Conservation (phyloP, 2,113 vertebrate genomes). For the Oncorhynchus masou region DNA sequence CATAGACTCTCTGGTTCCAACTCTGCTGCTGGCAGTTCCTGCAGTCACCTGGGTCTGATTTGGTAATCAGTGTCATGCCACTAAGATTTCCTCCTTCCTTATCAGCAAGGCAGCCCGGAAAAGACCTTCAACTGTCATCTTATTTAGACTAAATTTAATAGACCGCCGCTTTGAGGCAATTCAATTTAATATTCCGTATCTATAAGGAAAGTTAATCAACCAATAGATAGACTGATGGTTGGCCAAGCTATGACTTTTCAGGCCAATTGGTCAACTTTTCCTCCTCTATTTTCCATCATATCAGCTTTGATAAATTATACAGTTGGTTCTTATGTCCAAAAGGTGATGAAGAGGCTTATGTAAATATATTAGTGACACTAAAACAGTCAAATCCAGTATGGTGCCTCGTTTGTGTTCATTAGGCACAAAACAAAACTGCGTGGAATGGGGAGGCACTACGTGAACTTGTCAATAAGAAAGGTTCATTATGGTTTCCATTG, state of each 20-base stretch:
- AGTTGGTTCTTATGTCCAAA: too few relatives aligned
- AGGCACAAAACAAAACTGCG: too few relatives aligned
- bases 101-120: neutral
- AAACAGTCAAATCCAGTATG: too few relatives aligned
- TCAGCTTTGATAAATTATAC: neutral
- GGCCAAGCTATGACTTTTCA: neutral
- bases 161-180: neutral
- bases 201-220: neutral
- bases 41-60: slow-evolving; percentile 13
- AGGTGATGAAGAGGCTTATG: too few relatives aligned
- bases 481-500: too few relatives aligned
- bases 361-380: too few relatives aligned
- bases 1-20: neutral
- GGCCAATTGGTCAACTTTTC: neutral
- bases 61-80: slow-evolving; percentile 1
- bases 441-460: too few relatives aligned
- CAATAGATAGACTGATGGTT: neutral
- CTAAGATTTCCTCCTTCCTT: neutral
- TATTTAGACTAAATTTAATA: neutral
- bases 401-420: neutral
- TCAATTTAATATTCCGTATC: neutral
- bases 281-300: neutral
- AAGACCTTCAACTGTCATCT: neutral
- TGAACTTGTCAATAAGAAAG: too few relatives aligned
- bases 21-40: too few relatives aligned